Conservation (phyloP, 2,797 vertebrate genomes). For the Kryptolebias ocellatus region DNA sequence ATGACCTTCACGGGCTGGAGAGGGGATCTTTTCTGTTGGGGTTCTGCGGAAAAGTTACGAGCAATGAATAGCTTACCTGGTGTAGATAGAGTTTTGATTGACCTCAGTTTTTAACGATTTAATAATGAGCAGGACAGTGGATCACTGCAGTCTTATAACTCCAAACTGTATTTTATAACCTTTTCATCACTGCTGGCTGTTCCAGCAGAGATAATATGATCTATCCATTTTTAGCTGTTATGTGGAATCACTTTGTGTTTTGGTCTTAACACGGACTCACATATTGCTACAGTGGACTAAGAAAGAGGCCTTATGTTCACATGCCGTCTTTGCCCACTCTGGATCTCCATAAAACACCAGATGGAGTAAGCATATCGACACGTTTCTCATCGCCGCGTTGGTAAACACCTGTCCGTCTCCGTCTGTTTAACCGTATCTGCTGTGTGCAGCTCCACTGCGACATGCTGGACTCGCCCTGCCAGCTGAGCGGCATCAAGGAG, state of each 20-base stretch:
- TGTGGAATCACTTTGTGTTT: constrained; percentile 5
- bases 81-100: too few species aligned
- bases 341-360: constrained; percentile 92
- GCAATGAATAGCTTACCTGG: too few species aligned
- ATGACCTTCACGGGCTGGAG: constrained; percentile 11
- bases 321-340: constrained; percentile 96
- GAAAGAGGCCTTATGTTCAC: constrained; percentile 97
- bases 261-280: constrained; percentile 88
- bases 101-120: too few species aligned
- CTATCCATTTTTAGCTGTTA: neutral
- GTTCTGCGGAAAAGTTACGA: too few species aligned
- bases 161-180: too few species aligned
- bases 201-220: too few species aligned
- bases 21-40: too few species aligned
- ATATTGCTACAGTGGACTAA: constrained; percentile 99
- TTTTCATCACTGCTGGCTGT: too few species aligned
- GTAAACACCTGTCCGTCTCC: neutral
- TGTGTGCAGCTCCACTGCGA: constrained; percentile 83
- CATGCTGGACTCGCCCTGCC: constrained; percentile 86
- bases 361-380: constrained; percentile 84
- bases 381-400: neutral
- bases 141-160: too few species aligned
- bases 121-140: too few species aligned
- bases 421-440: constrained; percentile 2
- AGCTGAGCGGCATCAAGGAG: constrained; percentile 89